Base-by-base conservation (phyloP, 1,140 invertebrate genomes). In the Oryctes rhinoceros region DNA sequence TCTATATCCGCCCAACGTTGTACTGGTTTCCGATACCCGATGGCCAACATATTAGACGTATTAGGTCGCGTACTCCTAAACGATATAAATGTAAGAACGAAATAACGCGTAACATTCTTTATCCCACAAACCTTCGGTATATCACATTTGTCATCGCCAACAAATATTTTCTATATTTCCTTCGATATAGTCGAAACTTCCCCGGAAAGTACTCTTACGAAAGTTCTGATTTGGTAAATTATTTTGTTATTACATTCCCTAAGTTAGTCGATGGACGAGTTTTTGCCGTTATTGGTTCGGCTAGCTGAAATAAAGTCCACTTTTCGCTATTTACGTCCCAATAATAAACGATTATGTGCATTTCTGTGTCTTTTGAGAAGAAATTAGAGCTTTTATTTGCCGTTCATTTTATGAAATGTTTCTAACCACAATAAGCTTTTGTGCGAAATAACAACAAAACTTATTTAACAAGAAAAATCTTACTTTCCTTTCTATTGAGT, bases 221-320 rank as follows among this genome's bases (percentile, higher is more conserved):
- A 67, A 67, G 62, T 67, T 67, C 18, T 20, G 62, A 67, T 67
- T 67, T 67, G 62, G 62, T 67, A 67, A 67, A 67, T 67, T 67
- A 67, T 67, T 67, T 67, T 67, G 62, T 67, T 67, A 67, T 67
- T 67, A 67, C 62, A 67, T 67, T 67, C 62, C 11, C 62, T 67
- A 67, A 67, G 15, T 67, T 67, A 5, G 9, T 24, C 62, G n/a
- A 67, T 9, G 11, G 5, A 67, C 18, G 15, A 67, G 18, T 67
- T 67, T 67, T 11, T 18, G 11, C 18, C 24, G 11, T 67, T 67
- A 67, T 67, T 24, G 59, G 15, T 67, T 67, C 18, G 2, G 30
- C 62, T 67, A 67, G 24, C 62, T 67, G 62, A 67, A 67, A 67
- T 20, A 24, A 67, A 20, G 2, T 67, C 30, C n/a, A 35, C 30